Base-by-base conservation (phyloP, 1,140 invertebrate species). In the Apolygus lucorum region DNA sequence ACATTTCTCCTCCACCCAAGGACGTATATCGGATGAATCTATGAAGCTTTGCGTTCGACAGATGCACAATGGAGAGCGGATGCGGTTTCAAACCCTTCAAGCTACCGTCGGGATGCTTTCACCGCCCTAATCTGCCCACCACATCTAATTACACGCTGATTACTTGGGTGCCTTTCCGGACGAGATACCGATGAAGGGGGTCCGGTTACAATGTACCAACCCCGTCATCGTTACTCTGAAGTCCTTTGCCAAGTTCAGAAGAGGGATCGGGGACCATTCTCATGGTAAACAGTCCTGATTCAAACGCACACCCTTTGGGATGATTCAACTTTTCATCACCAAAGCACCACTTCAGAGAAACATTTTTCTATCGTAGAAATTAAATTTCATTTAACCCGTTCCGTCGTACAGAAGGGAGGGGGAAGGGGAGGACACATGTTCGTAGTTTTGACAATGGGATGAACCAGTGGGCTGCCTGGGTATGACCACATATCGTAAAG, bases 71-170 rank as follows among this genome's bases (percentile, higher is more conserved):
- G 34, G 34, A 17, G 34, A 4, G 34, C 34, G 4, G 34, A 17
- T 42, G 34, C 34, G 34, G 4, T 8, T 42, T 42, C 34, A 42
- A 17, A 63, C 62, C 62, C 62, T 27, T 63, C 27, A n/a, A 25
- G 62, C 27, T 63, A 24, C 27, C 62, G n/a, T 21, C 25, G n/a
- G 22, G 27, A 63, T 27, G 22, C 62, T 63, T 42, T 42, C 34
- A 42, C 34, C 4, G 17, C 4, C 34, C 17, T 42, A 42, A 42
- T 42, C 34, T 42, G 34, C 34, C 1, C 62, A 63, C 62, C 62
- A 63, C 62, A 63, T 63, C 62, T 63, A 63, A 63, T 63, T 63
- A 63, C 62, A 63, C 62, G 27, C 62, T 63, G 62, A 63, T 63
- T 63, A 27, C 62, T 63, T 27, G 21, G 27, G 26, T 14, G 62